A percentile compares a stretch with the other conserved stretches of the same genome.
These are phyloP conservation scores for Anseranas semipalmata DNA, from an alignment of 2,113 vertebrate species.

Conservation along the genomic window DNA sequence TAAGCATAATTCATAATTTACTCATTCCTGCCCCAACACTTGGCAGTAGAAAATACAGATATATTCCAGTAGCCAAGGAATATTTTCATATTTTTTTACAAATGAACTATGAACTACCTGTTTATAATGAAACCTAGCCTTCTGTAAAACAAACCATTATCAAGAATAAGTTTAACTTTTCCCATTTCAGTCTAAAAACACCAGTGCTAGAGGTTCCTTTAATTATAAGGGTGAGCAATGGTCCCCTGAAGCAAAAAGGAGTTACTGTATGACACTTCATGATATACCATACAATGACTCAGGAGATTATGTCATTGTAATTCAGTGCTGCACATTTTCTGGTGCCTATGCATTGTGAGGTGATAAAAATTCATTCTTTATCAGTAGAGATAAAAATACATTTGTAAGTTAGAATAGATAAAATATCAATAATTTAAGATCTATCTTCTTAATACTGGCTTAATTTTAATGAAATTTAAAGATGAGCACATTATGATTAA, in stretches of 20 bases:
- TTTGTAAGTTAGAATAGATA: neutral
- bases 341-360: neutral
- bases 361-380: constrained; percentile 13
- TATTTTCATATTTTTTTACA: neutral
- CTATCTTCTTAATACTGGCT: neutral
- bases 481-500: neutral
- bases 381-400: neutral
- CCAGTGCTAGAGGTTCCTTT: neutral
- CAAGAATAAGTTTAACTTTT: constrained; percentile 23
- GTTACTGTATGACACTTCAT: constrained; percentile 18
- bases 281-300: neutral
- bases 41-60: neutral
- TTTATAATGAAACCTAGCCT: neutral
- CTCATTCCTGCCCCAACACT: neutral
- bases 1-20: no score
- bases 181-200: neutral
- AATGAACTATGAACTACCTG: neutral
- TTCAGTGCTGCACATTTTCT: constrained; percentile 12
- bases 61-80: neutral
- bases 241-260: constrained; percentile 1
- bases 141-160: neutral
- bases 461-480: neutral
- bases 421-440: constrained; percentile 17
- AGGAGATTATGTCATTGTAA: neutral
- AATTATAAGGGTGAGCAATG: constrained; percentile 8